These are phyloP conservation scores for Philypnodon macrostomus DNA, from an alignment of 2,797 vertebrate species.

Conservation along the genomic window DNA sequence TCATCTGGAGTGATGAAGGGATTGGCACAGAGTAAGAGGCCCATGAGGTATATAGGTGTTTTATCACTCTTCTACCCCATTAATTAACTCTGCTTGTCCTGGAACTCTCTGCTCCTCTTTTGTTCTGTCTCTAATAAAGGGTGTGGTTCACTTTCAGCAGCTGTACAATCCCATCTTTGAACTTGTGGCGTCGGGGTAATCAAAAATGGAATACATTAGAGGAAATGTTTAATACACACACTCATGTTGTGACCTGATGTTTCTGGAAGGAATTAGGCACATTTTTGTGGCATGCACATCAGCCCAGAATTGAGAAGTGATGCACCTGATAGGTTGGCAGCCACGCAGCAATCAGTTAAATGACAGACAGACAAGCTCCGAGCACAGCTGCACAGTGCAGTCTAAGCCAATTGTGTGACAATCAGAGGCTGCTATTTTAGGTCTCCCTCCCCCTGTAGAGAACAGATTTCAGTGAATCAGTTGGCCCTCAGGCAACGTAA, in stretches of 20 bases:
- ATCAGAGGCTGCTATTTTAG: slow-evolving; percentile 82
- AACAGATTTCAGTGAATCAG: slow-evolving; percentile 78
- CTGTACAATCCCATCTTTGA: slow-evolving; percentile 63
- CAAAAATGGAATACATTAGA: slow-evolving; percentile 60
- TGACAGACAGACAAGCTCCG: slow-evolving; percentile 78
- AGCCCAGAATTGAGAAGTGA: slow-evolving; percentile 54
- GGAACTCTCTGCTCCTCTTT: slow-evolving; percentile 44
- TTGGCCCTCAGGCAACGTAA: slow-evolving; percentile 78
- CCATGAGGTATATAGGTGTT: slow-evolving; percentile 57
- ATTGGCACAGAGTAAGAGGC: slow-evolving; percentile 63
- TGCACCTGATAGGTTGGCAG: slow-evolving; percentile 78
- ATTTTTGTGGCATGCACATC: slow-evolving; percentile 37
- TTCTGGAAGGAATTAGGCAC: slow-evolving; percentile 43
- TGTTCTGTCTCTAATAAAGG: slow-evolving; percentile 32
- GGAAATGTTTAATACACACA: slow-evolving; percentile 34
- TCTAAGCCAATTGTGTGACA: slow-evolving; percentile 81
- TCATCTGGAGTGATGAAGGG: slow-evolving; percentile 46
- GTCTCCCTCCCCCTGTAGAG: slow-evolving; percentile 70
- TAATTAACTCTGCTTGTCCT: slow-evolving; percentile 71
- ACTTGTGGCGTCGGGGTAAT: slow-evolving; percentile 63
- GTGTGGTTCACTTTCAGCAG: slow-evolving; percentile 43
- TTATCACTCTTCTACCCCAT: slow-evolving; percentile 65
- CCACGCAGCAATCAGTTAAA: slow-evolving; percentile 76
- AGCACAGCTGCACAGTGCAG: slow-evolving; percentile 79
- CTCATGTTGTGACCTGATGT: slow-evolving; percentile 45